A percentile compares a stretch with the other conserved stretches of the same genome.
Conservation (phyloP, 2,888 invertebrate species). For the Heliconius erato region DNA sequence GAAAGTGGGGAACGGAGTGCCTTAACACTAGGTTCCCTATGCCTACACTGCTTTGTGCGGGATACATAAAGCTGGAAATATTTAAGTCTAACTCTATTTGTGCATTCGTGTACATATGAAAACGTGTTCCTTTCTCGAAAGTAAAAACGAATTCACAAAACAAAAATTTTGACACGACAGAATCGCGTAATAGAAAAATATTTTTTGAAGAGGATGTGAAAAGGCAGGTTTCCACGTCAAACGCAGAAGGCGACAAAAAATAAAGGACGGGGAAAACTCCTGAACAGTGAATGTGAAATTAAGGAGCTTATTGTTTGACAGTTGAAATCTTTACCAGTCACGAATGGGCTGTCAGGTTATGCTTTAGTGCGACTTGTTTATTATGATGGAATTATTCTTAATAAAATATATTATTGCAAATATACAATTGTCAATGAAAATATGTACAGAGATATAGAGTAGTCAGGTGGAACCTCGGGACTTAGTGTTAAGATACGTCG, state of each 20-base stretch:
- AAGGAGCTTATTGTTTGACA: constrained; percentile 54
- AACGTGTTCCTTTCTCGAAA: not conserved
- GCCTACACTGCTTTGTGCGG: too few species aligned
- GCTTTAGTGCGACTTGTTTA: constrained; percentile 19
- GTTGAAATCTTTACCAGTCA: constrained; percentile 45
- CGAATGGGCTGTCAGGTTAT: constrained; percentile 32
- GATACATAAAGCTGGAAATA: too few species aligned
- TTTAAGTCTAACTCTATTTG: too few species aligned
- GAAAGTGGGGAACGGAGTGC: too few species aligned
- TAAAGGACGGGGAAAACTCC: constrained; percentile 44
- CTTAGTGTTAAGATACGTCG: too few species aligned
- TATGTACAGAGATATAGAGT: too few species aligned
- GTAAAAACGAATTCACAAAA: not conserved
- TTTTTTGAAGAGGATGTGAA: constrained; percentile 40
- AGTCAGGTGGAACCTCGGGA: too few species aligned
- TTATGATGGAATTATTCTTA: not conserved
- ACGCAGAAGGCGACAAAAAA: constrained; percentile 55
- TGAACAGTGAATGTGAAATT: constrained; percentile 53
- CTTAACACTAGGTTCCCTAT: too few species aligned
- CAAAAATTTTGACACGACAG: not conserved
- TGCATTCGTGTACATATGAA: not conserved
- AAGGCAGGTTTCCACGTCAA: constrained; percentile 61
- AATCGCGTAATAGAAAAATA: constrained; percentile 15
- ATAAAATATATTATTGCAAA: too few species aligned
- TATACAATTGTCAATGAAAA: too few species aligned